Evolutionary conservation across 2,888 invertebrate species (phyloP).

Genomic region (Chrysina gloriosa): DNA sequence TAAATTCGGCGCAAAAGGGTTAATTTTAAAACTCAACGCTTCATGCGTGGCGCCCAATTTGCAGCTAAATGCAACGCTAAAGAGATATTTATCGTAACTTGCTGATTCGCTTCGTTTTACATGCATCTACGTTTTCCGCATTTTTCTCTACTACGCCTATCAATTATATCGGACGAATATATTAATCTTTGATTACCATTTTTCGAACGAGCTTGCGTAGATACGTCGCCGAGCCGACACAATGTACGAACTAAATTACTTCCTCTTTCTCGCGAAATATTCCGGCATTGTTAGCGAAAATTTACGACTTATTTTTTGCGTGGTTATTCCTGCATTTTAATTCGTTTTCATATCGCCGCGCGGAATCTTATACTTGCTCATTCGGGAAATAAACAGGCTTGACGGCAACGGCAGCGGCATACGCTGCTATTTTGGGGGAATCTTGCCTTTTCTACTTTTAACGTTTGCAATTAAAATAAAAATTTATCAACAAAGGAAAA

Average conservation of each 20-base stretch:
- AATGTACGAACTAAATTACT: not conserved
- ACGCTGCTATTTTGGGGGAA: conserved; percentile 6
- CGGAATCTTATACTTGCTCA: conserved; percentile 22
- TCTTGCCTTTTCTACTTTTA: conserved; percentile 5
- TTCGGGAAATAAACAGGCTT: not conserved
- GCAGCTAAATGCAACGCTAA: too few species aligned
- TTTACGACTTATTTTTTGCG: conserved; percentile 32
- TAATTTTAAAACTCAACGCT: too few species aligned
- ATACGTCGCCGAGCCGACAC: not conserved
- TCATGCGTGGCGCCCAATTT: too few species aligned
- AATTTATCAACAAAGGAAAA: conserved; percentile 14
- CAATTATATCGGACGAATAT: too few species aligned
- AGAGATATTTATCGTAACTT: too few species aligned
- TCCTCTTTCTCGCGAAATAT: too few species aligned
- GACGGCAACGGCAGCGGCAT: not conserved
- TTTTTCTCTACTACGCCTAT: too few species aligned
- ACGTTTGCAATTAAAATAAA: conserved; percentile 14
- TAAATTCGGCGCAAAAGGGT: too few species aligned
- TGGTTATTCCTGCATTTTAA: conserved; percentile 24
- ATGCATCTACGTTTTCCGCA: too few species aligned
- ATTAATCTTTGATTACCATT: too few species aligned
- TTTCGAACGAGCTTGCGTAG: too few species aligned
- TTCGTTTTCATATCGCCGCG: conserved; percentile 21
- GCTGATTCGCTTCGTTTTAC: too few species aligned
- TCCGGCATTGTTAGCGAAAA: conserved; percentile 1